Percentiles rank a stretch among this genome's conserved stretches.
phyloP scores from a whole-genome alignment of 2,113 vertebrate species.

The Octodon degus region DNA sequence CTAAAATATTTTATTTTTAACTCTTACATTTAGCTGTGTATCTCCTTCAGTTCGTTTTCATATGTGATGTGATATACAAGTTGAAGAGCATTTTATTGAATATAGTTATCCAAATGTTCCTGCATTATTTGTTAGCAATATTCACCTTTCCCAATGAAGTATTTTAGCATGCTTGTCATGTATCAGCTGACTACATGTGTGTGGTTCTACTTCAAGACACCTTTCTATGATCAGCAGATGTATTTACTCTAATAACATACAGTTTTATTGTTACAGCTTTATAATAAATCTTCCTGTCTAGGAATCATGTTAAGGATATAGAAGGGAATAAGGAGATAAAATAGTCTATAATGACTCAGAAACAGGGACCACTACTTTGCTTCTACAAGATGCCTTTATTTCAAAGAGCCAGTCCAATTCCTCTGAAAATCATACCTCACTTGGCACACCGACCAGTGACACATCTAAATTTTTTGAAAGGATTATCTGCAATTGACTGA shows the following conservation, averaged over 20 bases:
- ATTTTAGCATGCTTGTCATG: neutral
- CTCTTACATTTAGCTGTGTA: neutral
- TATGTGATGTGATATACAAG: neutral
- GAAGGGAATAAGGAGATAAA: conserved; percentile 6
- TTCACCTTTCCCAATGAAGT: neutral
- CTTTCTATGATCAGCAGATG: neutral
- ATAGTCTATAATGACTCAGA: neutral
- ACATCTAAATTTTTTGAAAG: conserved; percentile 8
- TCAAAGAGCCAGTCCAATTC: neutral
- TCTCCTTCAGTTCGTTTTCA: neutral
- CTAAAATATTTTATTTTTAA: neutral
- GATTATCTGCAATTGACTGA: neutral
- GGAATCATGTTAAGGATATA: neutral
- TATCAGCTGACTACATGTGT: neutral
- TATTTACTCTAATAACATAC: neutral
- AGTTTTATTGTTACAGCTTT: neutral
- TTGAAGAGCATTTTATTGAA: neutral
- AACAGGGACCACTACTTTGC: neutral
- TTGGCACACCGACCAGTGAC: neutral
- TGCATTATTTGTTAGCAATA: neutral
- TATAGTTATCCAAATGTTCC: neutral
- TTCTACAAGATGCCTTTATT: conserved; percentile 8
- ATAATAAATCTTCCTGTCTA: neutral
- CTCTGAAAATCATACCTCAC: neutral
- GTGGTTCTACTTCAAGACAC: neutral